Conservation (phyloP, 2,113 vertebrate genomes). For the Proteles cristata region DNA sequence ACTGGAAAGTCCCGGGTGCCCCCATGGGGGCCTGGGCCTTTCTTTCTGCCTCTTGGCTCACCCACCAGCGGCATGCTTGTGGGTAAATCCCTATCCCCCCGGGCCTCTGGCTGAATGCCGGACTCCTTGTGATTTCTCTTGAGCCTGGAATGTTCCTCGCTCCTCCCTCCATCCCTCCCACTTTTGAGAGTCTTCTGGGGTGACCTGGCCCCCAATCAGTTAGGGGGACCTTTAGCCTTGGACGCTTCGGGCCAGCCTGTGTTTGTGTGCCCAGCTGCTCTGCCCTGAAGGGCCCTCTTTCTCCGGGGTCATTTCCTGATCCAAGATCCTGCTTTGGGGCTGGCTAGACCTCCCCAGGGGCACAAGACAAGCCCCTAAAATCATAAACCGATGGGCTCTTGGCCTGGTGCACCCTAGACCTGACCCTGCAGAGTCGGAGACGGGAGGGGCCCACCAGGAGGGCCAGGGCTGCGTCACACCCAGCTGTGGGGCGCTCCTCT, state of each 20-base stretch:
- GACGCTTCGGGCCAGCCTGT: accelerated
- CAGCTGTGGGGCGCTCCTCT: neutral
- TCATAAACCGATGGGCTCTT: conserved; percentile 2
- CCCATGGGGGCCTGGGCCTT: neutral
- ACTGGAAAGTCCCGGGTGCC: neutral
- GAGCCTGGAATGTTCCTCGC: neutral
- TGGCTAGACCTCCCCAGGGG: neutral
- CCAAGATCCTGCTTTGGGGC: neutral
- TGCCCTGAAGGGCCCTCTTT: neutral
- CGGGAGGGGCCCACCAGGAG: neutral
- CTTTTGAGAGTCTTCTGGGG: neutral
- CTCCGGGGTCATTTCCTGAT: neutral
- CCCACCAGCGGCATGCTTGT: neutral
- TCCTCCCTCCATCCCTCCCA: neutral
- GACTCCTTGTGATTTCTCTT: neutral
- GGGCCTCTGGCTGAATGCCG: neutral
- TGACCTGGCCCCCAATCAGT: neutral
- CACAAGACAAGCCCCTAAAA: neutral
- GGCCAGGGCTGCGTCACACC: neutral
- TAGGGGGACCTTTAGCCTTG: neutral
- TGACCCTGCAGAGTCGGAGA: neutral
- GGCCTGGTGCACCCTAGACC: neutral
- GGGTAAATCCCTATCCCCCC: neutral
- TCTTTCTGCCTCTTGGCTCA: neutral
- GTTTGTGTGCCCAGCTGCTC: neutral